These are phyloP conservation scores for Drosophila prosaltans DNA, from an alignment of 1,140 invertebrate genomes.

Conservation along the genomic window DNA sequence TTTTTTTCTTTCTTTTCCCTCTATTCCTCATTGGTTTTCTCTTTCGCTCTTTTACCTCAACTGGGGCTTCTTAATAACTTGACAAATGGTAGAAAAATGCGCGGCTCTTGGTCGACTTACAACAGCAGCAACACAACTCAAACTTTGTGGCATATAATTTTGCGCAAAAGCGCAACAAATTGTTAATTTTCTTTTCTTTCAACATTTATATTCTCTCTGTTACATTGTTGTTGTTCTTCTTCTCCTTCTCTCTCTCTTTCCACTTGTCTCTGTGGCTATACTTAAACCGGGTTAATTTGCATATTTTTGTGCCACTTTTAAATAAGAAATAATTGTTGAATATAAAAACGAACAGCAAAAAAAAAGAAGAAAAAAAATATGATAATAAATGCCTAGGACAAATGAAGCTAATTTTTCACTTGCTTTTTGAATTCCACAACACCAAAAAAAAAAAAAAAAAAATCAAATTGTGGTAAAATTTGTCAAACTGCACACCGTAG, in stretches of 20 bases:
- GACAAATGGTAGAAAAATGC: constrained; percentile 66
- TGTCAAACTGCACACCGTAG: background rate
- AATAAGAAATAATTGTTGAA: constrained; percentile 64
- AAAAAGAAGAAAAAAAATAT: constrained; percentile 34
- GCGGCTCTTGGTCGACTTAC: constrained; percentile 51
- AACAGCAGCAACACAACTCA: constrained; percentile 24
- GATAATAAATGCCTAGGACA: constrained; percentile 52
- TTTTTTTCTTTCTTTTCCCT: constrained; percentile 9
- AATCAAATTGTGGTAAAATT: background rate
- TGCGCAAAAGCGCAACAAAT: constrained; percentile 76
- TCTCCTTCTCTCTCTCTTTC: background rate
- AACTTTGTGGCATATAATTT: constrained; percentile 63
- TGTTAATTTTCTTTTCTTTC: constrained; percentile 72
- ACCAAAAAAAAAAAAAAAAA: background rate
- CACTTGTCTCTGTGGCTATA: constrained; percentile 3
- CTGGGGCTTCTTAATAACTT: constrained; percentile 57
- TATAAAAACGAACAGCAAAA: constrained; percentile 7
- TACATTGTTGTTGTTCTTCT: background rate
- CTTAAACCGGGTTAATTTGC: constrained; percentile 59
- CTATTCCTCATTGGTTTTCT: constrained; percentile 1
- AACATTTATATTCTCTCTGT: constrained; percentile 4
- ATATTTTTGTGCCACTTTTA: constrained; percentile 63
- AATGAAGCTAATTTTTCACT: constrained; percentile 59
- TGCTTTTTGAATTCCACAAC: background rate
- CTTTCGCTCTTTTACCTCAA: background rate